These are phyloP conservation scores for Drosophila bocqueti DNA, from an alignment of 1,140 invertebrate species.

Conservation along the genomic window DNA sequence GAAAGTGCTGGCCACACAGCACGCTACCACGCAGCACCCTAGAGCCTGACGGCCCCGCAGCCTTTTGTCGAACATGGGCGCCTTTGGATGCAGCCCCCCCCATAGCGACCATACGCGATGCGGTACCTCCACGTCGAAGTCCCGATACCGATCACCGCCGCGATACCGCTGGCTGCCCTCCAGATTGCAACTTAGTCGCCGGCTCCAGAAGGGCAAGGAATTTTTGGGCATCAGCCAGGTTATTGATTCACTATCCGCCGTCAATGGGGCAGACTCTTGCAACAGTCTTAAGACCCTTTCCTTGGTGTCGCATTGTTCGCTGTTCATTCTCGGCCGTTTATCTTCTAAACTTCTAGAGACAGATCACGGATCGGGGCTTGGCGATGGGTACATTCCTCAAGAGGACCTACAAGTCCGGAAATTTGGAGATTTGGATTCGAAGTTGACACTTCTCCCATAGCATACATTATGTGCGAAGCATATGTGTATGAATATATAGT, in stretches of 20 bases:
- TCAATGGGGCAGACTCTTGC: conserved; percentile 4
- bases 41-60: conserved; percentile 85
- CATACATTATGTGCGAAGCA: background rate
- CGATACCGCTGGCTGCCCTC: background rate
- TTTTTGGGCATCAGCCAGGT: conserved; percentile 3
- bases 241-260: background rate
- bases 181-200: background rate
- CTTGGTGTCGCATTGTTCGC: background rate
- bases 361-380: background rate
- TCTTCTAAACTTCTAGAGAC: background rate
- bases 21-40: conserved; percentile 85
- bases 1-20: conserved; percentile 86
- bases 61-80: conserved; percentile 75
- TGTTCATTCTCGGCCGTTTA: conserved; percentile 1
- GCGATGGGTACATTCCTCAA: background rate
- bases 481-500: background rate
- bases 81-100: conserved; percentile 86
- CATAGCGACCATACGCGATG: conserved; percentile 87
- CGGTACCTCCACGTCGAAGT: conserved; percentile 87
- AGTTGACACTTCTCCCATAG: background rate
- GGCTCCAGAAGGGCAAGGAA: conserved; percentile 1
- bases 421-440: background rate
- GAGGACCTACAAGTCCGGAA: background rate
- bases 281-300: conserved; percentile 2
- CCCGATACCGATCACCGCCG: conserved; percentile 46